Evolutionary conservation across 2,113 vertebrate species (phyloP), one percentile per base, ranked within the genome.

Genomic region (Limnothrissa miodon): DNA sequence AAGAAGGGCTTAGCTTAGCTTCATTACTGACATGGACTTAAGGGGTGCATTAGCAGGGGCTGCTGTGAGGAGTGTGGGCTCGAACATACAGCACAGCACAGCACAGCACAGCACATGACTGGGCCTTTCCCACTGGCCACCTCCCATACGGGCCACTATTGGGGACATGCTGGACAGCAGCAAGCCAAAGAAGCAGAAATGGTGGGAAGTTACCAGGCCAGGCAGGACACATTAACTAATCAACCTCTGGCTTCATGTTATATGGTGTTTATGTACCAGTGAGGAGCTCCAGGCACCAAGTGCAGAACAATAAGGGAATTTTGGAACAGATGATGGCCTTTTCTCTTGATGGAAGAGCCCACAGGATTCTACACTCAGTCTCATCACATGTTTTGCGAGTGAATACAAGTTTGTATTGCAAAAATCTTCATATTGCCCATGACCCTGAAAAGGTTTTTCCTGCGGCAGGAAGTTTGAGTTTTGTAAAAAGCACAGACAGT

Each of bases 1-100:
- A 70, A 2, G 62, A 70, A 33, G 66, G 66, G 66, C 51, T 56
- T 56, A 42, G 53, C 17, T 56, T 56, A 74, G 66, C 66, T 74
- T 74, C 33, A 33, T 74, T 74, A 74, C 33, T 74, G 29, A 36
- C 66, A 29, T 36, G 29, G 66, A 74, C 66, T 74, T 74, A 74
- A 36, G 51, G 1, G 19, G 21, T 56, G 51, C 51, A 56, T 56
- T 56, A 56, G 51, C 33, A 39, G 17, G 66, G 33, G 66, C 66
- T 74, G 29, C 13, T 74, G 29, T 19, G 4, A 3, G 21, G 66
- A 17, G 33, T 15, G 11, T 4, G 33, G 66, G 66, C 66, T 74
- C 36, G 1, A 74, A 36, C 33, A 33, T 74, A 36, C 29, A 15
- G 11, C 66, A 74, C 1, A 66, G 29, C 4, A 36, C 29, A 15